Conservation (phyloP, 37 sponge, comb jelly and placozoan species). For the Cliona cf. orientalis region DNA sequence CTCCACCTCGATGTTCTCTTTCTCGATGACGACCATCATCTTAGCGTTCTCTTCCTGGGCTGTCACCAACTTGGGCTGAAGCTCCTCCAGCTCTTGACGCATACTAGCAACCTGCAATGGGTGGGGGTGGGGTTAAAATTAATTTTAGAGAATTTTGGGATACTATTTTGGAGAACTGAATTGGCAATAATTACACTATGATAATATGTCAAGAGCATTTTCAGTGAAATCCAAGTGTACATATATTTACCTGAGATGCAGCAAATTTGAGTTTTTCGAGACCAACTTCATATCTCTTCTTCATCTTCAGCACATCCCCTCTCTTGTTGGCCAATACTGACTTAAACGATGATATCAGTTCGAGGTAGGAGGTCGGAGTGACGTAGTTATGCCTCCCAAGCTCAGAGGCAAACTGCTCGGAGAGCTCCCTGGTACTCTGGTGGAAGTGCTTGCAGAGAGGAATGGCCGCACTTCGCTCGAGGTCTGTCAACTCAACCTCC, state of each 20-base stretch:
- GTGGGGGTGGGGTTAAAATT: background rate
- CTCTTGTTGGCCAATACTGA: conserved; percentile 80
- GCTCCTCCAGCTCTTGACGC: conserved; percentile 97
- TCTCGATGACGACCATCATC: conserved; percentile 96
- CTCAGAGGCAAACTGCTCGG: conserved; percentile 66
- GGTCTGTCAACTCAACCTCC: conserved; percentile 87
- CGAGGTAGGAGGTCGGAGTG: conserved; percentile 98
- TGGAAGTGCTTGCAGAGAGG: conserved; percentile 95
- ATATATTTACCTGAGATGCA: conserved; percentile 84
- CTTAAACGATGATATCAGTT: conserved; percentile 98
- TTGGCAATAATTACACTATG: background rate
- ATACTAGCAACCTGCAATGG: conserved; percentile 83
- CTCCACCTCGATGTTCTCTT: conserved; percentile 84
- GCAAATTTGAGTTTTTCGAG: conserved; percentile 98
- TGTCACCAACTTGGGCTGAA: conserved; percentile 94
- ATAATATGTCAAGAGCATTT: background rate
- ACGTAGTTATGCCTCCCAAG: conserved; percentile 95
- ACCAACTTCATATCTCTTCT: conserved; percentile 95
- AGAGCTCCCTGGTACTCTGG: conserved; percentile 78
- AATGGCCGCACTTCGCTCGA: conserved; percentile 78
- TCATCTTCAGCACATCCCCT: conserved; percentile 82
- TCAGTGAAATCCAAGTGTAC: background rate
- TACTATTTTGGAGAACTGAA: background rate
- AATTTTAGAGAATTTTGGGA: background rate
- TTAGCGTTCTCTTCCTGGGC: conserved; percentile 90